These are phyloP conservation scores for Rhagophthalmus giganteus DNA, from an alignment of 2,888 invertebrate species.

Conservation along the genomic window DNA sequence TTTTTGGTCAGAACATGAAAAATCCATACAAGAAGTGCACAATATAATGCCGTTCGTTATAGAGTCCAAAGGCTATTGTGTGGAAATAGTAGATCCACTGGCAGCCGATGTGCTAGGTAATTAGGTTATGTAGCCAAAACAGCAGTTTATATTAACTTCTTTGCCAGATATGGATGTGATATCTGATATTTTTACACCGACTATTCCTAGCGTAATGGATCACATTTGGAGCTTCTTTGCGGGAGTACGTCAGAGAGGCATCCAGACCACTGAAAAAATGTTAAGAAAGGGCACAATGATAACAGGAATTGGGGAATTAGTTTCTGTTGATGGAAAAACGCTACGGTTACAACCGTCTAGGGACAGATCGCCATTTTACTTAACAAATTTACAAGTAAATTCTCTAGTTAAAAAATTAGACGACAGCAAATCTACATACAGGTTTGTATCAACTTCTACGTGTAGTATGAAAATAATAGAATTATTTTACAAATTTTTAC, in stretches of 20 bases:
- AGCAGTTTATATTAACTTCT: no score
- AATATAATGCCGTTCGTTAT: constrained; percentile 82
- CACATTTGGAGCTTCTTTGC: constrained; percentile 84
- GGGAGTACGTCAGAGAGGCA: constrained; percentile 79
- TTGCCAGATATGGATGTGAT: constrained; percentile 74
- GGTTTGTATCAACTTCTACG: no score
- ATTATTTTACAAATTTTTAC: no score
- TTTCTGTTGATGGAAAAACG: constrained; percentile 61
- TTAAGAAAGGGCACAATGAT: constrained; percentile 78
- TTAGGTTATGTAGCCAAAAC: no score
- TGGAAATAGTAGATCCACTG: constrained; percentile 76
- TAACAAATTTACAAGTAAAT: constrained; percentile 78
- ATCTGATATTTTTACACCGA: constrained; percentile 80
- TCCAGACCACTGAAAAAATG: constrained; percentile 87
- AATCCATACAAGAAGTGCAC: constrained; percentile 75
- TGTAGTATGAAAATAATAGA: no score
- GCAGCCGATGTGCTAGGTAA: constrained; percentile 70
- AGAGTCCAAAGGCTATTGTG: constrained; percentile 62
- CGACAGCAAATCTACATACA: constrained; percentile 69
- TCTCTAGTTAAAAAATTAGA: constrained; percentile 74
- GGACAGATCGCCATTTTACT: constrained; percentile 71
- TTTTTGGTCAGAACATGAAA: constrained; percentile 82
- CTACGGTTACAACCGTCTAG: constrained; percentile 74
- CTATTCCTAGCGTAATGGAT: constrained; percentile 73
- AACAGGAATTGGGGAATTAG: constrained; percentile 78